A percentile compares a stretch with the other conserved stretches of the same genome.
phyloP scores from a whole-genome alignment of 2,113 vertebrate genomes.

The Hemicordylus capensis region DNA sequence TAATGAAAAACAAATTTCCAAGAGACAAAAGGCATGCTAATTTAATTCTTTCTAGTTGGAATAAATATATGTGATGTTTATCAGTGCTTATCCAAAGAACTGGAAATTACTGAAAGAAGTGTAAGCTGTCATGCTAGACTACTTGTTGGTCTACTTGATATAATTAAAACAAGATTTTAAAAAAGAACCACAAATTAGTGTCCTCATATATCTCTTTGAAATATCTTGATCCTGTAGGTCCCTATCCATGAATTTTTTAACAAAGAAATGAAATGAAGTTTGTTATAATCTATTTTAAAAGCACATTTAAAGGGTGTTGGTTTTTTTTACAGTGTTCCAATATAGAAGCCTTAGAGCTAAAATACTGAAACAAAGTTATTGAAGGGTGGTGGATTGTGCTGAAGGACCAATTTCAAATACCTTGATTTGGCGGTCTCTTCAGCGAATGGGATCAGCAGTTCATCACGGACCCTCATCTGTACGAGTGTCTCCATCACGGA shows the following conservation, averaged over 20 bases:
- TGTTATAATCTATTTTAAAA: neutral
- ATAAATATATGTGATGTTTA: slow-evolving; percentile 50
- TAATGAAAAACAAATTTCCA: slow-evolving; percentile 67
- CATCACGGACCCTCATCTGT: too few relatives aligned
- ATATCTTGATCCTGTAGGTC: slow-evolving; percentile 38
- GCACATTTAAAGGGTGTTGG: neutral
- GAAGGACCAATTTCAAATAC: neutral
- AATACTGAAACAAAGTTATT: neutral
- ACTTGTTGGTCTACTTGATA: slow-evolving; percentile 32
- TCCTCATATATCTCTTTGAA: slow-evolving; percentile 46
- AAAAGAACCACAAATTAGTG: neutral
- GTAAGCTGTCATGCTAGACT: slow-evolving; percentile 31
- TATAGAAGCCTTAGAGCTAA: neutral
- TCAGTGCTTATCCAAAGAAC: slow-evolving; percentile 56
- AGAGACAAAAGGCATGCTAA: slow-evolving; percentile 40
- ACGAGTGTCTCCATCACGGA: too few relatives aligned
- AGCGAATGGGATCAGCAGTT: neutral
- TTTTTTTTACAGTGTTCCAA: neutral
- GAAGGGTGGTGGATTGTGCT: neutral
- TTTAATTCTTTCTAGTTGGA: slow-evolving; percentile 44
- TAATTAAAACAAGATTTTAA: neutral
- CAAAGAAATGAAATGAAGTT: neutral
- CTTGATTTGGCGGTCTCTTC: neutral
- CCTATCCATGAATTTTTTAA: slow-evolving; percentile 5
- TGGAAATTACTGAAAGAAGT: slow-evolving; percentile 49